A percentile compares a stretch with the other conserved stretches of the same genome.
Conservation (phyloP, 2,888 invertebrate genomes). For the Synanthedon vespiformis region DNA sequence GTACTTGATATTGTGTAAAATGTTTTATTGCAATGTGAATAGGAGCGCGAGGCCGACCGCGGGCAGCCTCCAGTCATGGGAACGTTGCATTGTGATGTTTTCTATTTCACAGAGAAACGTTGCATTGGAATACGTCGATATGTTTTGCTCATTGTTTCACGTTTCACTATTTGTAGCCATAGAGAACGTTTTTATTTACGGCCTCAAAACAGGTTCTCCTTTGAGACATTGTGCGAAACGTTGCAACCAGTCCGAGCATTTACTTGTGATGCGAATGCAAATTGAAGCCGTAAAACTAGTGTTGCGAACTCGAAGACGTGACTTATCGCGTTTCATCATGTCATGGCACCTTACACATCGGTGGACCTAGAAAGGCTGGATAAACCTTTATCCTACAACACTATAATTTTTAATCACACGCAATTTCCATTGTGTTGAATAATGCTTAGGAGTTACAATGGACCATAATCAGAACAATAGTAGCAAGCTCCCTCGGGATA, state of each 20-base stretch:
- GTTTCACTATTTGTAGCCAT: slow-evolving; percentile 34
- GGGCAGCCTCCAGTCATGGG: slow-evolving; percentile 32
- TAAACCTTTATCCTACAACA: too few species aligned
- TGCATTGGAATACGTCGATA: slow-evolving; percentile 34
- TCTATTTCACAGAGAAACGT: slow-evolving; percentile 19
- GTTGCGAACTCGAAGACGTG: background rate
- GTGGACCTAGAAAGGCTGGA: too few species aligned
- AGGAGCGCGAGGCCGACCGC: slow-evolving; percentile 20
- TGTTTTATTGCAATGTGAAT: slow-evolving; percentile 8
- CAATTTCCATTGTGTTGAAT: too few species aligned
- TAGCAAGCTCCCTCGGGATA: slow-evolving; percentile 35
- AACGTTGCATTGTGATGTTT: slow-evolving; percentile 26
- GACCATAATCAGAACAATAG: slow-evolving; percentile 32
- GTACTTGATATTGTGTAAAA: background rate
- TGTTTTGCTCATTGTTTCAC: slow-evolving; percentile 36
- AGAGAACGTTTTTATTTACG: slow-evolving; percentile 7
- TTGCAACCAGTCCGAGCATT: slow-evolving; percentile 16
- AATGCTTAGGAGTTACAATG: slow-evolving; percentile 12
- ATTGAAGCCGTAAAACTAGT: slow-evolving; percentile 17
- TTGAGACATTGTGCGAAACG: slow-evolving; percentile 2
- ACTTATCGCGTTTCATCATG: too few species aligned
- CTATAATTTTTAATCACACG: too few species aligned
- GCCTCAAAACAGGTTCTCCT: slow-evolving; percentile 13
- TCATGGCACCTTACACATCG: too few species aligned
- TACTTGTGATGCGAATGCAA: slow-evolving; percentile 19